These are phyloP conservation scores for Himalopsyche anomala DNA, from an alignment of 2,888 invertebrate species.

Conservation along the genomic window DNA sequence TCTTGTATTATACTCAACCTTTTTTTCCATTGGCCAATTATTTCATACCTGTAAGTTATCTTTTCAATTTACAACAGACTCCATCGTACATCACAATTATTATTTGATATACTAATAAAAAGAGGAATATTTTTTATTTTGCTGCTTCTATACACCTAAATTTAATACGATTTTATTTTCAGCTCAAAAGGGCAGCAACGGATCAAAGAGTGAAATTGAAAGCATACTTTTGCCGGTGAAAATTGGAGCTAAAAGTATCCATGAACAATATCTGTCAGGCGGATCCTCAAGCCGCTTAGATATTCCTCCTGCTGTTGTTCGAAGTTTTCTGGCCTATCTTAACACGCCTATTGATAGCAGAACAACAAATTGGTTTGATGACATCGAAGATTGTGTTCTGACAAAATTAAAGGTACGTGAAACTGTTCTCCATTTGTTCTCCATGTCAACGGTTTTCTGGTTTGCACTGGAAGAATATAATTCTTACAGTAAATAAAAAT, in stretches of 20 bases:
- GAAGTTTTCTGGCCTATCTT: constrained; percentile 79
- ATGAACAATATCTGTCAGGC: constrained; percentile 86
- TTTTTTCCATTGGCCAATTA: too few relatives aligned
- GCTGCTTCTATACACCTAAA: too few relatives aligned
- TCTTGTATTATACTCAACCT: too few relatives aligned
- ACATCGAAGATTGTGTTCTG: constrained; percentile 84
- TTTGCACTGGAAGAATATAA: too few relatives aligned
- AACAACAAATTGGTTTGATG: constrained; percentile 89
- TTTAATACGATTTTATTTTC: constrained; percentile 2
- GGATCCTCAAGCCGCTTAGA: constrained; percentile 81
- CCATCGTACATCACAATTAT: too few relatives aligned
- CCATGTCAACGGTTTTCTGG: too few relatives aligned
- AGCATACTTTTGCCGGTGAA: constrained; percentile 67
- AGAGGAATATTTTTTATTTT: too few relatives aligned
- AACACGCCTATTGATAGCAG: constrained; percentile 78
- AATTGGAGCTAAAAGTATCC: constrained; percentile 84
- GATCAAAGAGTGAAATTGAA: constrained; percentile 32
- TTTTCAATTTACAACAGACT: too few relatives aligned
- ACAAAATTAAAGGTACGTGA: constrained; percentile 67
- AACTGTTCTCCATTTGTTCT: too few relatives aligned
- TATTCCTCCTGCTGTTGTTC: constrained; percentile 79
- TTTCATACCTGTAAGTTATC: too few relatives aligned
- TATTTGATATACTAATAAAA: too few relatives aligned
- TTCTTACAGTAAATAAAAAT: too few relatives aligned
- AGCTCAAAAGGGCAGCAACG: constrained; percentile 8